Conservation (phyloP, 2,888 invertebrate species). For the Bombylius major region DNA sequence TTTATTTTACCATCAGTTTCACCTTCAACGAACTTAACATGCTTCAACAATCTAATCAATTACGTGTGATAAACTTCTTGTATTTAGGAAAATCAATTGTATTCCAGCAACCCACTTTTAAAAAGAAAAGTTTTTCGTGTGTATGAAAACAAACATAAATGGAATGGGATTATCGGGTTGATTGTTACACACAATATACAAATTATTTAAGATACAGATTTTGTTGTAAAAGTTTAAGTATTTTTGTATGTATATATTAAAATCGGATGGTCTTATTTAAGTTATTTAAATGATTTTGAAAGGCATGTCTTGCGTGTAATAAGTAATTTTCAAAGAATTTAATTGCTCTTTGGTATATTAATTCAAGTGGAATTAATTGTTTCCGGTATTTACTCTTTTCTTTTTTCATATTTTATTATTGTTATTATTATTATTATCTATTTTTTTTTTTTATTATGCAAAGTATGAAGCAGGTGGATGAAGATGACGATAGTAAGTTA, state of each 20-base stretch:
- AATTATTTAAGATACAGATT: too few species aligned
- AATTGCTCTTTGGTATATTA: slow-evolving; percentile 26
- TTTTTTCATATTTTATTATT: not conserved
- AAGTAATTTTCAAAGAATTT: slow-evolving; percentile 22
- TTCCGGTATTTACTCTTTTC: slow-evolving; percentile 29
- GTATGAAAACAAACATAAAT: too few species aligned
- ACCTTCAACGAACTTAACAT: not conserved
- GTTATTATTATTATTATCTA: not conserved
- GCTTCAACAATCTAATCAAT: slow-evolving; percentile 3
- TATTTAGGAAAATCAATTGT: slow-evolving; percentile 7
- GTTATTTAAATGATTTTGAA: slow-evolving; percentile 7
- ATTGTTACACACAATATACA: too few species aligned
- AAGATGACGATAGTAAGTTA: not conserved
- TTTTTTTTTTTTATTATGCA: not conserved
- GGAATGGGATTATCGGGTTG: too few species aligned
- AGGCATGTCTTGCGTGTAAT: slow-evolving; percentile 24
- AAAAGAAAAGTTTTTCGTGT: not conserved
- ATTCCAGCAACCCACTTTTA: not conserved
- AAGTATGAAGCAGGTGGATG: not conserved
- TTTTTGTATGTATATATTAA: not conserved
- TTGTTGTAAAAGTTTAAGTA: too few species aligned
- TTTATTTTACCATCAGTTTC: too few species aligned
- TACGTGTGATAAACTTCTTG: slow-evolving; percentile 6
- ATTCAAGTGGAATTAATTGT: slow-evolving; percentile 36
- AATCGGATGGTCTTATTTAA: not conserved